Percentiles rank a stretch among this genome's conserved stretches.
Conservation (phyloP, 2,113 vertebrate species). For the Chaetodon auriga region DNA sequence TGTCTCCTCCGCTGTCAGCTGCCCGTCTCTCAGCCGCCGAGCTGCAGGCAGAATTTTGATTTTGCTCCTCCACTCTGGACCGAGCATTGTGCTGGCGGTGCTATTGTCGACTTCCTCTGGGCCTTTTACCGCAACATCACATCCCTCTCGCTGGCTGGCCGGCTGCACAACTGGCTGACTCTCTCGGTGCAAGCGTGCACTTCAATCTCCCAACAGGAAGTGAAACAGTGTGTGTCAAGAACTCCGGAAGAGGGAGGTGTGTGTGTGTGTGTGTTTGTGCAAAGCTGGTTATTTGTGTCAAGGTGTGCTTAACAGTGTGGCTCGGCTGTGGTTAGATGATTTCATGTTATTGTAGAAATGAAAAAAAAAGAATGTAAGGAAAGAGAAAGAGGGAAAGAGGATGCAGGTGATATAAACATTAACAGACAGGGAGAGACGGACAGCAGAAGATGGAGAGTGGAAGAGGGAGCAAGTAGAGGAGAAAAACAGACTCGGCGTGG, state of each 20-base stretch:
- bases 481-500: slow-evolving; percentile 66
- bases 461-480: slow-evolving; percentile 46
- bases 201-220: slow-evolving; percentile 58
- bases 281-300: neutral
- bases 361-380: neutral
- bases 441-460: neutral
- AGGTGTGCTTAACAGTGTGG: neutral
- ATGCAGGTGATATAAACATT: neutral
- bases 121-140: slow-evolving; percentile 62
- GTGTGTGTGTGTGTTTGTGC: slow-evolving; percentile 6
- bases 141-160: slow-evolving; percentile 43
- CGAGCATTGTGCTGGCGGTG: slow-evolving; percentile 58
- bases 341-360: neutral
- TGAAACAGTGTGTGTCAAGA: slow-evolving; percentile 35
- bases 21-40: slow-evolving; percentile 34
- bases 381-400: neutral
- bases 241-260: slow-evolving; percentile 30
- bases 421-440: slow-evolving; percentile 7
- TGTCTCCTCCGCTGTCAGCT: slow-evolving; percentile 65
- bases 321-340: neutral
- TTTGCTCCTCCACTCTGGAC: slow-evolving; percentile 54
- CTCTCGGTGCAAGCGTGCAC: neutral
- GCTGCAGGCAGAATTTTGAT: slow-evolving; percentile 63
- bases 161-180: slow-evolving; percentile 27
- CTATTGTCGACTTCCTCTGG: slow-evolving; percentile 71